Conservation (phyloP, 64 coral and sea anemone genomes). For the Dendrophyllia cribrosa region DNA sequence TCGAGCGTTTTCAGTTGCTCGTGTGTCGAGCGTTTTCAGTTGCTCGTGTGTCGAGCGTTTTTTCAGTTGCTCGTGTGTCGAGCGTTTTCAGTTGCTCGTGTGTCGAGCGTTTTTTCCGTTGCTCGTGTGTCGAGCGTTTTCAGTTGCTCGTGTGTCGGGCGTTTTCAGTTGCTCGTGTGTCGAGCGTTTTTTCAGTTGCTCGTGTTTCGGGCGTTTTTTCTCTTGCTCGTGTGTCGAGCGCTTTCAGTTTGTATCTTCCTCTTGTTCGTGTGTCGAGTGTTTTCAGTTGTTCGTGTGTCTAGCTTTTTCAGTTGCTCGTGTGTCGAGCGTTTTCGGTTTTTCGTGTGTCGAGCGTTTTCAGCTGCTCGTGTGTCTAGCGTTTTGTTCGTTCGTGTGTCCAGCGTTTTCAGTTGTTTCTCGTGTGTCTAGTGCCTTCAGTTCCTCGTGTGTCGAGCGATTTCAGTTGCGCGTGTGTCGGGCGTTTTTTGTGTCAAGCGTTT, state of each 20-base stretch:
- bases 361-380: not conserved
- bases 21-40: not conserved
- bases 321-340: too few species aligned
- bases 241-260: too few species aligned
- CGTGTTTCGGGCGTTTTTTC: not conserved
- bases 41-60: too few species aligned
- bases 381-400: not conserved
- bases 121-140: too few species aligned
- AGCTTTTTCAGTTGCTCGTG: too few species aligned
- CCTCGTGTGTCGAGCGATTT: not conserved
- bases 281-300: too few species aligned
- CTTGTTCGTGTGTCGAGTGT: too few species aligned
- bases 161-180: not conserved
- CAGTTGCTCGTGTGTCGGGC: too few species aligned
- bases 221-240: too few species aligned
- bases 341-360: not conserved
- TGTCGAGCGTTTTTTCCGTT: not conserved
- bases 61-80: not conserved
- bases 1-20: not conserved
- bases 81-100: not conserved
- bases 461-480: too few species aligned
- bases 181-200: not conserved
- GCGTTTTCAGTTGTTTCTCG: not conserved
- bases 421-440: not conserved
- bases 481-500: too few species aligned